Percentiles rank a stretch among this genome's conserved stretches.
These are phyloP conservation scores for Nipponacmea schrenckii DNA, from an alignment of 2,888 invertebrate species.

Conservation along the genomic window DNA sequence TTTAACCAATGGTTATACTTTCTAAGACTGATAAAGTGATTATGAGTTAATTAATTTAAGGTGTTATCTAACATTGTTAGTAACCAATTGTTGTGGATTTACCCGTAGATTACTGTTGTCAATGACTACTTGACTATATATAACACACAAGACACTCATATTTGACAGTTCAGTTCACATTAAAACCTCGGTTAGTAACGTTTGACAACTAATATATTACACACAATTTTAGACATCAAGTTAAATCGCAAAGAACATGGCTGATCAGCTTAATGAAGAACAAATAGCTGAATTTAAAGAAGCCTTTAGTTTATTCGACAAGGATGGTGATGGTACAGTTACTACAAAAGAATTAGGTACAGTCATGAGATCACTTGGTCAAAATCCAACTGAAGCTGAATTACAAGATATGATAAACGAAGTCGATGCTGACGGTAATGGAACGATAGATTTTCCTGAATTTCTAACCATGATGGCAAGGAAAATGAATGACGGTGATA, in stretches of 20 bases:
- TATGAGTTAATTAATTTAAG: no score
- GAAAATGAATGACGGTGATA: constrained; percentile 95
- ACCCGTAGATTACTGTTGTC: no score
- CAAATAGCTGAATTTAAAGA: constrained; percentile 88
- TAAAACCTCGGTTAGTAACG: no score
- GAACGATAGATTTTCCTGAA: constrained; percentile 17
- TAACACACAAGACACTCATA: no score
- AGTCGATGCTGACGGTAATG: constrained; percentile 34
- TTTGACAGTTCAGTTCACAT: no score
- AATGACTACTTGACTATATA: no score
- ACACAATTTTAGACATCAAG: no score
- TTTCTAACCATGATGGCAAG: constrained; percentile 72
- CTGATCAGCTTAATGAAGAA: constrained; percentile 12
- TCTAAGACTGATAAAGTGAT: no score
- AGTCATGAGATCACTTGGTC: constrained; percentile 98
- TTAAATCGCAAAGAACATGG: background rate
- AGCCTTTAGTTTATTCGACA: constrained; percentile 99
- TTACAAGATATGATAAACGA: constrained; percentile 99
- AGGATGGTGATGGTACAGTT: constrained; percentile 99
- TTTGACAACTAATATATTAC: no score
- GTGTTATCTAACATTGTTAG: no score
- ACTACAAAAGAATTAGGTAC: constrained; percentile 99
- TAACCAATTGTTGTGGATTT: no score
- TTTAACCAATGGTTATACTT: no score
- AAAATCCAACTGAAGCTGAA: constrained; percentile 99